Evolutionary conservation across 2,113 vertebrate genomes (phyloP), one percentile per base, ranked within the genome.

Genomic region (Hippoglossus stenolepis): DNA sequence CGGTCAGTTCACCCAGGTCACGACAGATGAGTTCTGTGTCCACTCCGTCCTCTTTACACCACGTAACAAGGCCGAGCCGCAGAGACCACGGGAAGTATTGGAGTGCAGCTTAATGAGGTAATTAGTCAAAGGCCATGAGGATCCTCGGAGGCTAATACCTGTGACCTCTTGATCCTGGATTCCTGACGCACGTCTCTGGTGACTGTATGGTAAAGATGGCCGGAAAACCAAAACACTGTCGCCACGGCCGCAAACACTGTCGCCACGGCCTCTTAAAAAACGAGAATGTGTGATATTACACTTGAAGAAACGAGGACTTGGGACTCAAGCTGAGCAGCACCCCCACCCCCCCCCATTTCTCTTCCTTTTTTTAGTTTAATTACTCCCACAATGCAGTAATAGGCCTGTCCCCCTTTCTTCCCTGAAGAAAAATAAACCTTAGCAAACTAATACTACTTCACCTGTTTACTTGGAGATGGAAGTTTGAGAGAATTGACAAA

Each of bases 101-200:
- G 83, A 92, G 87, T 73, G 72, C 79, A 47, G 77, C 90, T 87
- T 93, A 94, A 94, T 93, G 93, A 94, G 91, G 90, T 94, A 91
- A 94, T 94, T 94, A 94, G 91, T 93, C 91, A 92, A 92, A 93
- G 90, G 31, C 31, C 6, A 6, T 0, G 31, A 31, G 6, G 31
- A 6, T 31, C 31, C 31, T 31, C 31, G 6, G 31, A 31, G 31
- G 92, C 87, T 93, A 93, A 95, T 93, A 94, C 91, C 93, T 93
- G 92, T 84, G 91, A 93, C 92, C 92, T 91, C 91, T 88, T 91
- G 90, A 92, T 90, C 90, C 87, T 74, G 53, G 85, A 87, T 87
- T 89, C 89, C 88, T 90, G 84, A 89, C 90, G 9, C 51, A 84
- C 45, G 43, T 93, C 90, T 90, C 89, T 73, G 77, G 89, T 88